Evolutionary conservation across 2,797 vertebrate species (phyloP).

Genomic region (Perodicticus potto): DNA sequence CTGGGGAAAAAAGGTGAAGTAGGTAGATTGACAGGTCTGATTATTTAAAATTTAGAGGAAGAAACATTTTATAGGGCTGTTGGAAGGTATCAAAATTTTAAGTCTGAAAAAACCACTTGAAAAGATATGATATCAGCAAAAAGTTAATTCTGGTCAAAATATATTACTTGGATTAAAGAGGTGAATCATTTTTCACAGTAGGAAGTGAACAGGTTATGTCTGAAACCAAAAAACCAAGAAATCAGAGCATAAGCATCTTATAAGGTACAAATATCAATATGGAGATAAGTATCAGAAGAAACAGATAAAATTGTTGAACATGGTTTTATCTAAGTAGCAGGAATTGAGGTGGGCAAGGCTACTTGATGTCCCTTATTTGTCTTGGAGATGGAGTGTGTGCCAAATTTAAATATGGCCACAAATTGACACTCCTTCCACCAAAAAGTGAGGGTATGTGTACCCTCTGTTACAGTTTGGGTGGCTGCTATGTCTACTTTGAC

Average conservation of each 20-base stretch:
- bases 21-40: not conserved
- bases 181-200: not conserved
- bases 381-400: not conserved
- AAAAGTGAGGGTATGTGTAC: not conserved
- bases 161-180: not conserved
- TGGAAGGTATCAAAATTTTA: not conserved
- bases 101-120: not conserved
- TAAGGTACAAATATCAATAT: constrained; percentile 35
- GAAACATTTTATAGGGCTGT: constrained; percentile 7
- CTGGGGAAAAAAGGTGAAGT: not conserved
- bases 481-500: not conserved
- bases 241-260: not conserved
- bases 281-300: not conserved
- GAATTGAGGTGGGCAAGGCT: not conserved
- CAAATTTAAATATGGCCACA: not conserved
- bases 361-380: not conserved
- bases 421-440: not conserved
- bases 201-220: not conserved
- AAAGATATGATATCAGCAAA: not conserved
- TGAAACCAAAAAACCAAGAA: constrained; percentile 18
- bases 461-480: not conserved
- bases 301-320: not conserved
- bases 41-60: constrained; percentile 21
- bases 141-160: constrained; percentile 11
- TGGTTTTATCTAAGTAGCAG: constrained; percentile 9